Percentiles rank a stretch among this genome's conserved stretches.
These are phyloP conservation scores for Mionectes macconnelli DNA, from an alignment of 2,113 vertebrate species.

Conservation along the genomic window DNA sequence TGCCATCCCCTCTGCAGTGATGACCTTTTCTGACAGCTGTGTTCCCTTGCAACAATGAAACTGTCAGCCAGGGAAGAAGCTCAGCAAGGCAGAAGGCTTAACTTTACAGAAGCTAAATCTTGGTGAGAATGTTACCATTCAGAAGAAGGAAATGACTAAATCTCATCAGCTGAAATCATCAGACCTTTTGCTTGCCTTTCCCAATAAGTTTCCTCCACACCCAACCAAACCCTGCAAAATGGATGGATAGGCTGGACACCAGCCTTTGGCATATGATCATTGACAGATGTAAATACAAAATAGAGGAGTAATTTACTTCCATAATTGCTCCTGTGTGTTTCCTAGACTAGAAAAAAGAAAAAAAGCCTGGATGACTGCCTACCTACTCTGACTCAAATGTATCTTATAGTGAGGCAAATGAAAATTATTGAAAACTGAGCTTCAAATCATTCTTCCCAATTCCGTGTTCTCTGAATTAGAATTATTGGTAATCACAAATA, in stretches of 20 bases:
- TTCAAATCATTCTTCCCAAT: not conserved
- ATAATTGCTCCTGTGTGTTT: not conserved
- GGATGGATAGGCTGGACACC: not conserved
- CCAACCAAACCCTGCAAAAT: not conserved
- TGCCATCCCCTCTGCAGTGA: not conserved
- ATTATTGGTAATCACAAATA: not conserved
- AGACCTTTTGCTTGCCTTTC: not conserved
- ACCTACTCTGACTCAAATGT: not conserved
- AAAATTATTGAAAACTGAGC: not conserved
- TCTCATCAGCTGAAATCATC: not conserved
- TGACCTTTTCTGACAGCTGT: slow-evolving; percentile 36
- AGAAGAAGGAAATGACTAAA: not conserved
- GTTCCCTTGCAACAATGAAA: slow-evolving; percentile 17
- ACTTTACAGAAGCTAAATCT: not conserved
- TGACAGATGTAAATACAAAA: not conserved
- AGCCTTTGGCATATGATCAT: not conserved
- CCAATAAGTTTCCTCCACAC: not conserved
- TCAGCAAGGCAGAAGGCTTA: slow-evolving; percentile 1
- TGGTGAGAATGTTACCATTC: not conserved
- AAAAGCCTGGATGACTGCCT: not conserved
- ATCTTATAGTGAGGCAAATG: not conserved
- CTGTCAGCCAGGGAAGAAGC: slow-evolving; percentile 12
- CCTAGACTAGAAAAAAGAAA: not conserved
- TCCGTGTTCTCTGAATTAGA: not conserved
- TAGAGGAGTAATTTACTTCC: not conserved